Percentiles rank a stretch among this genome's conserved stretches.
These are phyloP conservation scores for Catharus fuscescens DNA, from an alignment of 2,113 vertebrate species.

Conservation along the genomic window DNA sequence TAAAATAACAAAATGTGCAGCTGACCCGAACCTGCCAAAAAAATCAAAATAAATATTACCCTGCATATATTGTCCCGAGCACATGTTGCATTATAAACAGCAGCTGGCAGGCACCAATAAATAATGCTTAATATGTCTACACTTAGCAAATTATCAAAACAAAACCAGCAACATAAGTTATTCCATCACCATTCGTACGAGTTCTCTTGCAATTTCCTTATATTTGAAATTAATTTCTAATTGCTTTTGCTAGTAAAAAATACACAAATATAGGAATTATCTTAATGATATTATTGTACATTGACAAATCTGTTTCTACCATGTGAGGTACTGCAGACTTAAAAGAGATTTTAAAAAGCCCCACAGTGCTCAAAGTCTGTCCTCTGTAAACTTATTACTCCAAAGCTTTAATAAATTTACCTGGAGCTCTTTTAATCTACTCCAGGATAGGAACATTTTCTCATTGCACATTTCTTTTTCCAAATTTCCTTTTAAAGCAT, in stretches of 20 bases:
- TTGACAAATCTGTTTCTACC: background rate
- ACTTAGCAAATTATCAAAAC: background rate
- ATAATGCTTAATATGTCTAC: background rate
- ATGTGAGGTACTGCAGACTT: background rate
- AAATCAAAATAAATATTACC: constrained; percentile 45
- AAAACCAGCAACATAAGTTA: background rate
- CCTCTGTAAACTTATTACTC: background rate
- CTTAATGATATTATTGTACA: background rate
- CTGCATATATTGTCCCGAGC: constrained; percentile 4
- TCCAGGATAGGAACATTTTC: background rate
- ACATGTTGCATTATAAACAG: background rate
- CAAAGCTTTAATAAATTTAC: background rate
- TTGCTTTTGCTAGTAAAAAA: background rate
- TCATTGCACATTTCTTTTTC: background rate
- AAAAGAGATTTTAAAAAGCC: background rate
- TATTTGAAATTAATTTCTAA: background rate
- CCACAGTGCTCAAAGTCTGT: background rate
- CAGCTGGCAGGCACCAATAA: background rate
- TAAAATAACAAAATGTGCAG: constrained; percentile 63
- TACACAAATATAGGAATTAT: background rate
- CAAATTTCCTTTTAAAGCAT: background rate
- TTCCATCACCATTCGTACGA: background rate
- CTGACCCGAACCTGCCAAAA: constrained; percentile 16
- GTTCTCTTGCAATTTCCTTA: background rate
- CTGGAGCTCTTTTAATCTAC: background rate